phyloP scores from a whole-genome alignment of 2,888 invertebrate species.

The Caenorhabditis afra region DNA sequence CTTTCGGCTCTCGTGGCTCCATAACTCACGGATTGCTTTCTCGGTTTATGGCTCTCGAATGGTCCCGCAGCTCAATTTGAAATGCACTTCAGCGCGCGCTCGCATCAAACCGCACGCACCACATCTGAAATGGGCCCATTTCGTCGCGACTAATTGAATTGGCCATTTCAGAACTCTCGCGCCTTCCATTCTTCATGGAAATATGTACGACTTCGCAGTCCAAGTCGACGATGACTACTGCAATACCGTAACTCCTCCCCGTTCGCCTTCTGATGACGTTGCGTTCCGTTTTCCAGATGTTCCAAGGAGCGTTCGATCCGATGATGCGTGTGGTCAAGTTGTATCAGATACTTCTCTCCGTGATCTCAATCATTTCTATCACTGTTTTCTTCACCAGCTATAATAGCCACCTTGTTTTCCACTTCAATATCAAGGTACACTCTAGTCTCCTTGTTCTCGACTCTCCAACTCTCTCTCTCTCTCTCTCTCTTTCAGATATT shows the following conservation, averaged over 20 bases:
- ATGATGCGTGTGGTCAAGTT: slow-evolving; percentile 29
- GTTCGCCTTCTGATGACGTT: neutral
- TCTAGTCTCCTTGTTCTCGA: no score
- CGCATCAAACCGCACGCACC: slow-evolving; percentile 11
- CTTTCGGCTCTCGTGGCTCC: neutral
- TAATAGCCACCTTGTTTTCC: slow-evolving; percentile 31
- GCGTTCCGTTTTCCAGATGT: slow-evolving; percentile 25
- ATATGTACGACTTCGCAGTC: slow-evolving; percentile 28
- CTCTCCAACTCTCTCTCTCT: no score
- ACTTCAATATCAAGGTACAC: slow-evolving; percentile 48
- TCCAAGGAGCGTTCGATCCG: slow-evolving; percentile 31
- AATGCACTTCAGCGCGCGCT: neutral
- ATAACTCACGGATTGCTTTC: neutral
- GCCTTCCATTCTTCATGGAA: neutral
- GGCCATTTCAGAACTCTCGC: slow-evolving; percentile 14
- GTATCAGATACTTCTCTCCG: slow-evolving; percentile 26
- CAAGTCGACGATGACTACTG: slow-evolving; percentile 35
- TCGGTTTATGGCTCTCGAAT: neutral
- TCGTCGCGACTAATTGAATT: slow-evolving; percentile 9
- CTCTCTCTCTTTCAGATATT: slow-evolving; percentile 34
- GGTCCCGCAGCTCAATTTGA: neutral
- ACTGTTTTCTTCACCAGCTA: slow-evolving; percentile 32
- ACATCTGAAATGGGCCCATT: neutral
- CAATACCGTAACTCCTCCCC: slow-evolving; percentile 20
- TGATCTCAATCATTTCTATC: slow-evolving; percentile 38